These are phyloP conservation scores for Benthochromis sp. DNA, from an alignment of 2,113 vertebrate genomes.

Conservation along the genomic window DNA sequence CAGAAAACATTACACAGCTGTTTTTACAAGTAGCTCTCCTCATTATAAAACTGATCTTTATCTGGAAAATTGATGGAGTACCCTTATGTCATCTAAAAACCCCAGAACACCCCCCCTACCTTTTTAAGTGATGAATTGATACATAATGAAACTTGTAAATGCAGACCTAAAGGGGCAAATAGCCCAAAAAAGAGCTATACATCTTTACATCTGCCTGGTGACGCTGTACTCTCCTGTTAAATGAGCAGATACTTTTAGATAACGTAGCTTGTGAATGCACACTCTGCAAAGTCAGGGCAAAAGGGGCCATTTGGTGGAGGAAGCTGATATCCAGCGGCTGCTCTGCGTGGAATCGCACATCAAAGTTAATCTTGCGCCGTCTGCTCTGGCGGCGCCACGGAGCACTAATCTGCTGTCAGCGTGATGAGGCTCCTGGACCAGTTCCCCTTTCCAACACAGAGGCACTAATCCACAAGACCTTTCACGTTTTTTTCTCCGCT, in stretches of 20 bases:
- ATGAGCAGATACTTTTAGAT: constrained; percentile 29
- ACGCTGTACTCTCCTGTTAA: background rate
- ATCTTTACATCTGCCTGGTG: background rate
- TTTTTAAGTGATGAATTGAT: background rate
- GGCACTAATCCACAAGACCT: constrained; percentile 45
- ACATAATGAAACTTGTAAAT: background rate
- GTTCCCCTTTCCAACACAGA: constrained; percentile 37
- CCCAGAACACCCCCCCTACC: rapidly evolving
- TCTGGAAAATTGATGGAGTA: background rate
- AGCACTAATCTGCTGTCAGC: constrained; percentile 70
- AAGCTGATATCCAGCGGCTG: constrained; percentile 62
- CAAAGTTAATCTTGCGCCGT: constrained; percentile 69
- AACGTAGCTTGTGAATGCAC: constrained; percentile 18
- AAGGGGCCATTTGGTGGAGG: constrained; percentile 49
- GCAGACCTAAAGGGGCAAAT: background rate
- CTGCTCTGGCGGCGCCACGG: constrained; percentile 52
- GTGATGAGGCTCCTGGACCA: constrained; percentile 66
- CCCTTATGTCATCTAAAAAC: rapidly evolving
- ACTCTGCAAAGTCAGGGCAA: constrained; percentile 34
- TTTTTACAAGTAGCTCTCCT: background rate
- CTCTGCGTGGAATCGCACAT: constrained; percentile 66
- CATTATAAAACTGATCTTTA: background rate
- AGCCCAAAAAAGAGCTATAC: background rate
- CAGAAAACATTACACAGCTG: background rate
- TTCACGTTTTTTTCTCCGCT: background rate